Percentiles rank a stretch among this genome's conserved stretches.
Conservation (phyloP, 2,113 vertebrate genomes). For the Boleophthalmus pectinirostris region DNA sequence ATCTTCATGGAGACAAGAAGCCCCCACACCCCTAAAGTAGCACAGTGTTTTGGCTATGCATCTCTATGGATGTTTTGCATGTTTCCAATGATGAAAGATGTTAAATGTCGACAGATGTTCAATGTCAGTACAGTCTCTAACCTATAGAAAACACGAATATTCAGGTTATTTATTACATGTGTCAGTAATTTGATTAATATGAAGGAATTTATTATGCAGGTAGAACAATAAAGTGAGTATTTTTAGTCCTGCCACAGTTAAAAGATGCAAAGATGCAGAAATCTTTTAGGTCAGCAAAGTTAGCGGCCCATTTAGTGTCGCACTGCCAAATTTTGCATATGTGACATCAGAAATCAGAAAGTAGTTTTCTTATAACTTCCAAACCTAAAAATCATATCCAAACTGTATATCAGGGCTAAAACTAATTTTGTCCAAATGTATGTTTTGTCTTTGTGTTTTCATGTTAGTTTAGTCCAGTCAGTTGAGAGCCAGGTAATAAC, state of each 20-base stretch:
- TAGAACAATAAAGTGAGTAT: slow-evolving; percentile 13
- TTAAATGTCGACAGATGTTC: too few relatives aligned
- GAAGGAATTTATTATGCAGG: slow-evolving; percentile 13
- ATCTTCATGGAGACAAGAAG: too few relatives aligned
- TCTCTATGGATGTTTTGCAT: too few relatives aligned
- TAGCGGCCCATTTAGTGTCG: slow-evolving; percentile 24
- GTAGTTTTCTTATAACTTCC: slow-evolving; percentile 20
- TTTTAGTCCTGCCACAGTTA: slow-evolving; percentile 12
- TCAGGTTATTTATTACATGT: neutral
- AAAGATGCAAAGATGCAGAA: slow-evolving; percentile 18
- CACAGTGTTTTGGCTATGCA: too few relatives aligned
- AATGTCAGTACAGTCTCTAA: neutral
- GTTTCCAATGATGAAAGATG: too few relatives aligned
- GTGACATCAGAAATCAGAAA: slow-evolving; percentile 24
- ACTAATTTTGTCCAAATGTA: neutral
- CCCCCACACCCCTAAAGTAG: too few relatives aligned
- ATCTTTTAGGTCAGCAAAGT: slow-evolving; percentile 38
- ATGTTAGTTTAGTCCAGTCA: too few relatives aligned
- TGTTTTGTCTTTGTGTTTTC: too few relatives aligned
- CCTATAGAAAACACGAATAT: neutral
- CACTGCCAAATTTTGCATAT: slow-evolving; percentile 44
- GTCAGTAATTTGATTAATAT: neutral
- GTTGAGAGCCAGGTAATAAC: too few relatives aligned
- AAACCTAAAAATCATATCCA: neutral
- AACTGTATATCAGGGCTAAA: neutral